These are phyloP conservation scores for Cossypha heuglini DNA, from an alignment of 2,797 vertebrate genomes.

Conservation along the genomic window DNA sequence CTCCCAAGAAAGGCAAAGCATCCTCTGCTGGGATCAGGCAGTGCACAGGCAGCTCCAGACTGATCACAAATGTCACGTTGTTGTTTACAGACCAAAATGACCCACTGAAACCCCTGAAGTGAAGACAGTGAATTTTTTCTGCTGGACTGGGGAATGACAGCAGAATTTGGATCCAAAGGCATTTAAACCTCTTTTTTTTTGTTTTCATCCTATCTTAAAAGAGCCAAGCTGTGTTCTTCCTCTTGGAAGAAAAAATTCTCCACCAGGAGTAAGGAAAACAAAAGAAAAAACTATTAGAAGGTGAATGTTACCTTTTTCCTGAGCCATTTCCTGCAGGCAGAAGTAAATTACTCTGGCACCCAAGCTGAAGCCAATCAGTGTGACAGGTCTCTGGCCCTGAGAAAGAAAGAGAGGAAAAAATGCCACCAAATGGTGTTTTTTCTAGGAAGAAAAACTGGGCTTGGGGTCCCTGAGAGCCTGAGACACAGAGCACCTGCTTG, in stretches of 20 bases:
- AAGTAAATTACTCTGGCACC: conserved; percentile 97
- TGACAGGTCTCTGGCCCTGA: conserved; percentile 92
- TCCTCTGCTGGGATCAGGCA: background rate
- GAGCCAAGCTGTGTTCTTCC: background rate
- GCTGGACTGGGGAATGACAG: background rate
- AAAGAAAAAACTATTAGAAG: background rate
- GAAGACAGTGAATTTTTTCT: background rate
- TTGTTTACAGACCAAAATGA: background rate
- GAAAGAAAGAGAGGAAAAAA: background rate
- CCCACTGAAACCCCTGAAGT: background rate
- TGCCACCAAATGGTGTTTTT: background rate
- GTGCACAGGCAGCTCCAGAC: background rate
- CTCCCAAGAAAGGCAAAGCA: conserved; percentile 36
- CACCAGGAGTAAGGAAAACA: background rate
- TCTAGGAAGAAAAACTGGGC: background rate
- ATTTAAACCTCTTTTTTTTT: background rate
- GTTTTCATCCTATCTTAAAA: background rate
- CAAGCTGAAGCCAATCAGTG: conserved; percentile 94
- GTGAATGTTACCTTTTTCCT: conserved; percentile 84
- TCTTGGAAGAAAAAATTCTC: background rate
- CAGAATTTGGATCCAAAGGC: background rate
- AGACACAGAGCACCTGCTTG: background rate
- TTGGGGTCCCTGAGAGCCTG: rapidly evolving
- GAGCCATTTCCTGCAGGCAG: conserved; percentile 94
- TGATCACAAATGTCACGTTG: background rate